phyloP scores from a whole-genome alignment of 2,888 invertebrate genomes.

The Trachelus stipa region DNA sequence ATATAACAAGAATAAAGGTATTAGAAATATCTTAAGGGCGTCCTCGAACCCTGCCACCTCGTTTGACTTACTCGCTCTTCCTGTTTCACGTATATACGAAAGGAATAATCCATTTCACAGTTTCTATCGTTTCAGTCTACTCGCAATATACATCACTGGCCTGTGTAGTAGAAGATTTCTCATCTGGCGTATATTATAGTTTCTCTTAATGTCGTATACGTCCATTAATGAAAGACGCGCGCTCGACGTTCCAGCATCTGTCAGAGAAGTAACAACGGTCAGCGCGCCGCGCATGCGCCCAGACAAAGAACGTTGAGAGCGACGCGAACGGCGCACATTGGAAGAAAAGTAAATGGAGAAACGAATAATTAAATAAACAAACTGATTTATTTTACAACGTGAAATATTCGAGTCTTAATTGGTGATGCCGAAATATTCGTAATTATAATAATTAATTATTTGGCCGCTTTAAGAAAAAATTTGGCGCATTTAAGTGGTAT shows the following conservation, averaged over 20 bases:
- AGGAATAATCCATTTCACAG: constrained; percentile 59
- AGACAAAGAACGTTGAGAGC: no score
- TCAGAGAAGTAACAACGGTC: constrained; percentile 10
- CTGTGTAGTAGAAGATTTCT: constrained; percentile 53
- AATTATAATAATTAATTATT: constrained; percentile 3
- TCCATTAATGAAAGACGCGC: not conserved
- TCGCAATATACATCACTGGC: constrained; percentile 48
- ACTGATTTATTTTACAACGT: constrained; percentile 51
- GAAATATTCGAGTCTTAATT: constrained; percentile 41
- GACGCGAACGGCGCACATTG: constrained; percentile 24
- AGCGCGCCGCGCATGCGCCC: no score
- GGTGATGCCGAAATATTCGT: constrained; percentile 60
- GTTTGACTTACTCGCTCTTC: no score
- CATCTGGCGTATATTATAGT: constrained; percentile 18
- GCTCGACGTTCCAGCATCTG: constrained; percentile 7
- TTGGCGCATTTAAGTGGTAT: no score
- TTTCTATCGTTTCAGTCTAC: constrained; percentile 47
- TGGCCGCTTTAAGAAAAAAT: no score
- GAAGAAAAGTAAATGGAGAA: constrained; percentile 34
- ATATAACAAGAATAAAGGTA: no score
- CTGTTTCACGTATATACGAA: constrained; percentile 15
- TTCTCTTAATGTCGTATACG: constrained; percentile 8
- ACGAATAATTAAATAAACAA: constrained; percentile 41
- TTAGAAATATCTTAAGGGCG: no score
- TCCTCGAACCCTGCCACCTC: no score